Percentiles rank a stretch among this genome's conserved stretches.
Conservation (phyloP, 2,888 invertebrate genomes). For the Synanthedon formicaeformis region DNA sequence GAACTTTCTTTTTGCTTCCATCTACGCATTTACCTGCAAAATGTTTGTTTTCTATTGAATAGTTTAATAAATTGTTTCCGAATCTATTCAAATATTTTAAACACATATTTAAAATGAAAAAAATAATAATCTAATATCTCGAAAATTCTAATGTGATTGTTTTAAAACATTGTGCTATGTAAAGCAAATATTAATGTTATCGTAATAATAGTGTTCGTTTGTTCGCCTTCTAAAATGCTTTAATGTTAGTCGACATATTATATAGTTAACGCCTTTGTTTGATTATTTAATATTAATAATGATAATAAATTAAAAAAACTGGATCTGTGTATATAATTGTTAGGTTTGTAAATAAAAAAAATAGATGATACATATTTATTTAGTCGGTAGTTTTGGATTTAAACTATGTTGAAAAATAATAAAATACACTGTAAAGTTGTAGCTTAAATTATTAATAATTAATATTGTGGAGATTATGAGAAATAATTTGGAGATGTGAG, state of each 20-base stretch:
- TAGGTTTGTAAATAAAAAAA: constrained; percentile 60
- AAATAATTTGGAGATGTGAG: too few species aligned
- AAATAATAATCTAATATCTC: constrained; percentile 2
- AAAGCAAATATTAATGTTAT: neutral
- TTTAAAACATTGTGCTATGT: constrained; percentile 5
- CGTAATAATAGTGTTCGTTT: constrained; percentile 47
- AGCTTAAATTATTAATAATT: too few species aligned
- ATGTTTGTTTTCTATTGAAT: too few species aligned
- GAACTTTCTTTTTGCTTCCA: too few species aligned
- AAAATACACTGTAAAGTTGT: neutral
- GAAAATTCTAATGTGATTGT: neutral
- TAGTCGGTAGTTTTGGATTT: constrained; percentile 23
- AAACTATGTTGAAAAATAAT: neutral
- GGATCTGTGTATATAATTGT: constrained; percentile 65
- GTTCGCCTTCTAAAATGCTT: constrained; percentile 66
- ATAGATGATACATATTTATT: constrained; percentile 43
- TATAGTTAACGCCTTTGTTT: constrained; percentile 34
- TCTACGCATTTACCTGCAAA: too few species aligned
- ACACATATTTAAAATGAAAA: too few species aligned
- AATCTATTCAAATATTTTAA: too few species aligned
- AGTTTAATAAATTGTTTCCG: too few species aligned
- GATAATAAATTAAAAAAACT: constrained; percentile 19
- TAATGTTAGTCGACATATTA: constrained; percentile 50
- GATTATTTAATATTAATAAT: constrained; percentile 12
- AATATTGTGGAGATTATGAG: too few species aligned